Conservation (phyloP, 2,797 vertebrate species). For the Eulemur albifrons region DNA sequence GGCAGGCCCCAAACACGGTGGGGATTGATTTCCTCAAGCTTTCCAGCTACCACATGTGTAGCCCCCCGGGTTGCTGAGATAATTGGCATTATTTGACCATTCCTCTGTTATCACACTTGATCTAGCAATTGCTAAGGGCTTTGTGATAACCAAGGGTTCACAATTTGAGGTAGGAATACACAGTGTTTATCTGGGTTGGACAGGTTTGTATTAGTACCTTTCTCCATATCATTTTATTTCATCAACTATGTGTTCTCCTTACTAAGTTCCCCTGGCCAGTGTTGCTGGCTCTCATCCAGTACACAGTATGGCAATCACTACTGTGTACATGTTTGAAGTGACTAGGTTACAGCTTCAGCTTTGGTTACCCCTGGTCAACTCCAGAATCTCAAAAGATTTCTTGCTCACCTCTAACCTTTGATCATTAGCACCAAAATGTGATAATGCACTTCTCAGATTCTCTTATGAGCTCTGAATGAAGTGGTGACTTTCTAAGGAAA, state of each 20-base stretch:
- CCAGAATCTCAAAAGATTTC: conserved; percentile 64
- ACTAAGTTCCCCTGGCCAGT: neutral
- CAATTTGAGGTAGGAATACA: neutral
- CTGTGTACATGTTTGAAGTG: neutral
- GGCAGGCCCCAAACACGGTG: neutral
- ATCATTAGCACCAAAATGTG: conserved; percentile 72
- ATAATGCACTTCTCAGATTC: conserved; percentile 69
- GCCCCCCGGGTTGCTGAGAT: neutral
- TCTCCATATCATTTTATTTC: neutral
- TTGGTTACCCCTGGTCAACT: conserved; percentile 56
- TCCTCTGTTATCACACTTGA: neutral
- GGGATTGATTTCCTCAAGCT: neutral
- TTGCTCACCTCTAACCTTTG: conserved; percentile 61
- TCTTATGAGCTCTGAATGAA: conserved; percentile 75
- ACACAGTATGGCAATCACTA: neutral
- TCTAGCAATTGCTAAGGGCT: neutral
- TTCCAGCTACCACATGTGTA: neutral
- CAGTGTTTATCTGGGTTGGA: neutral
- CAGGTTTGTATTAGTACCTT: neutral
- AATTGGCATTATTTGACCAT: neutral
- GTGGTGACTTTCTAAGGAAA: conserved; percentile 68
- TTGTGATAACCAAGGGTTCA: neutral
- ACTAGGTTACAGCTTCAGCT: neutral
- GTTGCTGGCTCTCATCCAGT: neutral
- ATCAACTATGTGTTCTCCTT: neutral